Conservation (phyloP, 92 coral and sea anemone genomes). For the Phenganax marumi region DNA sequence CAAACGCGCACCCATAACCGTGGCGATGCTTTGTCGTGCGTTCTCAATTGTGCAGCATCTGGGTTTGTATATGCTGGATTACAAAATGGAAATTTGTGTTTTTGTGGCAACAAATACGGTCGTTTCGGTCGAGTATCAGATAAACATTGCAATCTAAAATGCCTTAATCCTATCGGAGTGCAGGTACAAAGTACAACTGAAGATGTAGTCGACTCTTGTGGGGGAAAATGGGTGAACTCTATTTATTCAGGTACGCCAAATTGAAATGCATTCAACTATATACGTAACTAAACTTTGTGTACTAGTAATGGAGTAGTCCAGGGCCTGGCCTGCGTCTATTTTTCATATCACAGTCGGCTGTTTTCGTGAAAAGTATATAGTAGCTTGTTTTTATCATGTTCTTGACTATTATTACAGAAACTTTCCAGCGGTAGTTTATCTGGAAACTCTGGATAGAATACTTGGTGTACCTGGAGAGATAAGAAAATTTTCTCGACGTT, state of each 20-base stretch:
- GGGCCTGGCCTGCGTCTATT: too few species aligned
- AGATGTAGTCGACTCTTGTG: conserved; percentile 72
- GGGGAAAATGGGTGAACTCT: conserved; percentile 91
- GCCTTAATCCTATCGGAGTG: conserved; percentile 42
- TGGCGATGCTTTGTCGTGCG: conserved; percentile 66
- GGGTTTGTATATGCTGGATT: conserved; percentile 79
- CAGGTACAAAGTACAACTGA: conserved; percentile 29
- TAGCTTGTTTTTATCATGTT: too few species aligned
- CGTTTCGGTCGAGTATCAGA: conserved; percentile 82
- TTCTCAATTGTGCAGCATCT: conserved; percentile 63
- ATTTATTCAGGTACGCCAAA: conserved; percentile 71
- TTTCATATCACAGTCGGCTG: too few species aligned
- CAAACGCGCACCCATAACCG: conserved; percentile 67
- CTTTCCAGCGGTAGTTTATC: too few species aligned
- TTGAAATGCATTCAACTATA: background rate
- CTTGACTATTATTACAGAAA: too few species aligned
- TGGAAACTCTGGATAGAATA: too few species aligned
- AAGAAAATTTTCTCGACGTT: too few species aligned
- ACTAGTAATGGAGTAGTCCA: too few species aligned
- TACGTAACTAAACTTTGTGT: background rate
- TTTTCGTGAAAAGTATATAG: too few species aligned
- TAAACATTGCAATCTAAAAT: conserved; percentile 65
- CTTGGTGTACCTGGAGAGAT: too few species aligned
- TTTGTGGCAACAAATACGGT: conserved; percentile 72
- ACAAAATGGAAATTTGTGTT: conserved; percentile 92